Base-by-base conservation (phyloP, 2,888 invertebrate genomes). In the Andrena flavipes region DNA sequence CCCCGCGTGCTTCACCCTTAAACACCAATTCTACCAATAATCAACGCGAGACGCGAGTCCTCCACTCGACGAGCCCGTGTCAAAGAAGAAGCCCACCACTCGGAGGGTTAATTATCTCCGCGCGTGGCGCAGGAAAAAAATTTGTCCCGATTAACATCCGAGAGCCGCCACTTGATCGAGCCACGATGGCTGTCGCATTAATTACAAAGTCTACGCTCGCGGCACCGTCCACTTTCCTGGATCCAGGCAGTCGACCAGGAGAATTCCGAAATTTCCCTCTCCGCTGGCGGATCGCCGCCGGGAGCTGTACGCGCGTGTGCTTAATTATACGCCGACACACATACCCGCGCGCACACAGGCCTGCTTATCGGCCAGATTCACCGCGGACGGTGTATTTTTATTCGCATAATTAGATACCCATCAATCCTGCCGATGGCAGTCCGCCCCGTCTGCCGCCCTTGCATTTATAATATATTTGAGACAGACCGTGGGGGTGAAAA, bases 381-480 rank as follows among this genome's bases (percentile, higher is more conserved):
- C 65, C 76, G 70, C 74, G 72, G 74, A 72, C 81, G 67, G 72
- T 83, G 85, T 88, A 90, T 89, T 91, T 91, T 91, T 89, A 89
- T 87, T 88, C 89, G 85, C 89, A 89, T 92, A 91, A 92, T 92
- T 91, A 92, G 90, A 90, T 90, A 87, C 85, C 89, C 92, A 91
- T 92, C 92, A 91, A 92, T 91, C 90, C 87, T 90, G 84, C 80
- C 84, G 89, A 83, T 87, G 87, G 77, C 87, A 86, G 87, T 80
- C 69, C 48, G 69, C 72, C 60, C 59, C 70, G 69, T 72, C 64
- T 65, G 67, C 63, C 30, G n/a, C 65, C 70, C 69, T 69, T 71
- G 82, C 78, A 82, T 79, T 75, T 74, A 79, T 82, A 74, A 82
- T 82, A 76, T 62, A 76, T 70, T 49, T 29, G 42, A 35, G 73